phyloP scores from a whole-genome alignment of 1,140 invertebrate genomes.

The Trypoxylus dichotomus region DNA sequence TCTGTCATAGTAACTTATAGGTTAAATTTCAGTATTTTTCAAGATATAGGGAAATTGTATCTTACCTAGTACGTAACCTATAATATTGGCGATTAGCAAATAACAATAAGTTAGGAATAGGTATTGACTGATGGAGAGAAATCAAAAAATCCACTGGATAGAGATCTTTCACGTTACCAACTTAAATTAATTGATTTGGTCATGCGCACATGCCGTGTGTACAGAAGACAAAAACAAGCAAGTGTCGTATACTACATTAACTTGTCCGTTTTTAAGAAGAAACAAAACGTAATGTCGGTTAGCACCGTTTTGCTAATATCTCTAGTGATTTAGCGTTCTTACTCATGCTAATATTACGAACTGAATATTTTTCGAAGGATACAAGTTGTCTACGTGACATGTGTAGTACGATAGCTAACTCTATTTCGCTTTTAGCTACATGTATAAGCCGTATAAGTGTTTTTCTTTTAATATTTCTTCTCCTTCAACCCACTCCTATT shows the following conservation, averaged over 20 bases:
- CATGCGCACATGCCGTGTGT: not conserved
- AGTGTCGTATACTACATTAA: conserved; percentile 24
- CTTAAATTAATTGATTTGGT: not conserved
- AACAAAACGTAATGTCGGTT: not conserved
- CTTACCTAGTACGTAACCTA: not conserved
- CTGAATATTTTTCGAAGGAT: not conserved
- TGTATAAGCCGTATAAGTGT: conserved; percentile 27
- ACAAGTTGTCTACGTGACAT: conserved; percentile 14
- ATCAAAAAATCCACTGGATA: too few relatives aligned
- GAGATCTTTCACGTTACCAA: too few relatives aligned
- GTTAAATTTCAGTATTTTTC: too few relatives aligned
- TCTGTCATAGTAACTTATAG: too few relatives aligned
- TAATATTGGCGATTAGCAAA: not conserved
- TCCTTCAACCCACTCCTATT: not conserved
- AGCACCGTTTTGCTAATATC: not conserved
- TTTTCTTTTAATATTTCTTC: not conserved
- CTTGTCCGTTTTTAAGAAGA: conserved; percentile 4
- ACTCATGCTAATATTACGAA: not conserved
- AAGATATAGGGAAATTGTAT: too few relatives aligned
- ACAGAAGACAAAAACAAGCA: not conserved
- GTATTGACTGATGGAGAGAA: too few relatives aligned
- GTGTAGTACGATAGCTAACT: conserved; percentile 22
- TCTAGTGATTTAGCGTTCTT: not conserved
- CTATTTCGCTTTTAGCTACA: conserved; percentile 26
- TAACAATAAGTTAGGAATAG: too few relatives aligned